These are phyloP conservation scores for Heliconius eleuchia DNA, from an alignment of 1,140 invertebrate genomes.

Conservation along the genomic window DNA sequence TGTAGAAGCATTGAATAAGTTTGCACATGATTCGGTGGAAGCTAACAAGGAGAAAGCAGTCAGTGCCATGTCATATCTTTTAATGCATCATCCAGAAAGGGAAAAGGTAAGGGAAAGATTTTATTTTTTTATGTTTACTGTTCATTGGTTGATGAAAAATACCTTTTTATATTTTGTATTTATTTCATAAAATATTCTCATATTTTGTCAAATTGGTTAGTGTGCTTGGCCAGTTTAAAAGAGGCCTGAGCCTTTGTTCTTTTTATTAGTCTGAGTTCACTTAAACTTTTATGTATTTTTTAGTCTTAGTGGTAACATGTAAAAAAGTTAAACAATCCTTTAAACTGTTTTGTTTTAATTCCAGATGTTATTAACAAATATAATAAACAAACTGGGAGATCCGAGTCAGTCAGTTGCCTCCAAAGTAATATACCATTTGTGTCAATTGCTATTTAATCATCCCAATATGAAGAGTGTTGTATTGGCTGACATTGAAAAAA, in stretches of 20 bases:
- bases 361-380: conserved; percentile 88
- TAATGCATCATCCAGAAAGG: conserved; percentile 93
- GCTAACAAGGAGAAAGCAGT: conserved; percentile 92
- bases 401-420: conserved; percentile 93
- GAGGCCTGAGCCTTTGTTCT: no score
- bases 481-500: conserved; percentile 92
- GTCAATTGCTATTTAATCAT: conserved; percentile 91
- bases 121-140: neutral
- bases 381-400: conserved; percentile 98
- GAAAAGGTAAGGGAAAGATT: conserved; percentile 85
- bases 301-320: no score
- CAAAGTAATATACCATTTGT: conserved; percentile 93
- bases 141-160: neutral
- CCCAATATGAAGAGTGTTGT: conserved; percentile 96
- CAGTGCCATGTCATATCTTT: conserved; percentile 88
- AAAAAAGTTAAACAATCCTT: no score
- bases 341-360: conserved; percentile 14
- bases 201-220: no score
- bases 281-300: no score
- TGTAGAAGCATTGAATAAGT: conserved; percentile 74
- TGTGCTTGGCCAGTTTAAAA: no score
- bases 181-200: no score
- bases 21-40: conserved; percentile 82
- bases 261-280: no score
- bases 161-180: no score